Conservation (phyloP, 2,113 vertebrate species). For the Eurystomus gularis region DNA sequence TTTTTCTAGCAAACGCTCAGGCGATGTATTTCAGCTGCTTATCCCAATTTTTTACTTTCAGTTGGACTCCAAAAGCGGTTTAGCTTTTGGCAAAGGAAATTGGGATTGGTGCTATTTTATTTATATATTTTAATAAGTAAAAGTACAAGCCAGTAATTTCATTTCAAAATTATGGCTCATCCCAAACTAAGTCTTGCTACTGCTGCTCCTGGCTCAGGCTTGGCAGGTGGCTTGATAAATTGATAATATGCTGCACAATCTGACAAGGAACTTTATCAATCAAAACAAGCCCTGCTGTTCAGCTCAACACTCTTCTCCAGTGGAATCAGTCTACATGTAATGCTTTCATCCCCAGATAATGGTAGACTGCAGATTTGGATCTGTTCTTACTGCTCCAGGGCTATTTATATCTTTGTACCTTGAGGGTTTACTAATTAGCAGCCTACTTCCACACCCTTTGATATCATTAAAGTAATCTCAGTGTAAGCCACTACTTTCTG, state of each 20-base stretch:
- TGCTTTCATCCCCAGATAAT: conserved; percentile 8
- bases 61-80: not conserved
- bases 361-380: conserved; percentile 25
- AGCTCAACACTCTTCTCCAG: conserved; percentile 1
- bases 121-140: not conserved
- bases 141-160: not conserved
- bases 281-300: conserved; percentile 32
- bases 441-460: conserved; percentile 27
- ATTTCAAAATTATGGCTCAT: not conserved
- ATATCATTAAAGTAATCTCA: conserved; percentile 34
- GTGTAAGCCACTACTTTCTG: not conserved
- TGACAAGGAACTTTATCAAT: conserved; percentile 39
- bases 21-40: not conserved
- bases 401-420: conserved; percentile 34
- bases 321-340: not conserved
- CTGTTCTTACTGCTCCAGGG: conserved; percentile 4
- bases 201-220: not conserved
- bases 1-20: not conserved
- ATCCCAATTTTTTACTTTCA: not conserved
- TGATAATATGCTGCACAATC: not conserved
- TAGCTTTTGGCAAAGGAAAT: not conserved
- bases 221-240: conserved; percentile 14
- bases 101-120: not conserved
- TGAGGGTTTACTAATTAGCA: conserved; percentile 35
- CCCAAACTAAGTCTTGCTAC: not conserved